Evolutionary conservation across 2,797 vertebrate genomes (phyloP), one percentile per base, ranked within the genome.

Genomic region (Chloroceryle amazona): DNA sequence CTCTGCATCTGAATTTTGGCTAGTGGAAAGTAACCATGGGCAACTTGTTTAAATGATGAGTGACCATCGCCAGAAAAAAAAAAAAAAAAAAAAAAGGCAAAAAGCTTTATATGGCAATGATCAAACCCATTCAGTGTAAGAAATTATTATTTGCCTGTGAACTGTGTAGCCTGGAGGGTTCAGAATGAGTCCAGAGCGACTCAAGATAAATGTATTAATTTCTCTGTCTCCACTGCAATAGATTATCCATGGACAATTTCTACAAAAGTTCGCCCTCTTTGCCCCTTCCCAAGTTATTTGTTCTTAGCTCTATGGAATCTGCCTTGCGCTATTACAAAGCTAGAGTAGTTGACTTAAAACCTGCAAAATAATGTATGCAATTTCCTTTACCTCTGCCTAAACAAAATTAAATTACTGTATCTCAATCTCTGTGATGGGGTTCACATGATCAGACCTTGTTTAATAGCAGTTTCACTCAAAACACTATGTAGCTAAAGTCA

Each of bases 141-240:
- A 39, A 90, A 71, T 82, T 74, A 70, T 66, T 70, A 39, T 35
- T 47, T 92, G 76, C 18, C 44, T 39, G 22, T 70, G 46, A 95
- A 67, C 37, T 79, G 8, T 68, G 62, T 52, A 87, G 31, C 61
- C 61, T 72, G 28, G 23, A 90, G 58, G 20, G 12, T 55, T 57
- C 51, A 72, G 65, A 55, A 4, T 18, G 67, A 80, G 26, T 55
- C 86, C 72, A 81, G 20, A 16, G 76, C 46, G 55, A 65, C 41
- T 87, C 35, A 87, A 71, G 78, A 86, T 29, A 78, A 86, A 95
- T 4, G 4, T 35, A 60, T 74, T 94, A 42, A 95, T 94, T 88
- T 93, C 42, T 82, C 39, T 78, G 8, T 75, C 49, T 76, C 42
- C 20, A 29, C 42, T 81, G 57, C 44, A 67, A 41, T 68, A 73